Evolutionary conservation across 2,113 vertebrate species (phyloP).

Genomic region (Prolemur simus): DNA sequence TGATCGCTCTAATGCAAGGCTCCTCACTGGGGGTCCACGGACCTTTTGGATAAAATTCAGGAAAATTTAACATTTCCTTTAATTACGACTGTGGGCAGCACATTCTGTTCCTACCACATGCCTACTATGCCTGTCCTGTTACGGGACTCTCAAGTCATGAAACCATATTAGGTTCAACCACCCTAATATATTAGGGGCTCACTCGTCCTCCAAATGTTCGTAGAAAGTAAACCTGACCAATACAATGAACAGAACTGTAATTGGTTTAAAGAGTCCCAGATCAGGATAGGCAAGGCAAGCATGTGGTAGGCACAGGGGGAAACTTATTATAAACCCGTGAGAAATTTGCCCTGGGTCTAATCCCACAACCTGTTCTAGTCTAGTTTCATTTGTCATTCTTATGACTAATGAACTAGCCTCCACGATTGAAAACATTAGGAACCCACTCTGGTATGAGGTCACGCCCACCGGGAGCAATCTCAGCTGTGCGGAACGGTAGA

Average conservation of each 20-base stretch:
- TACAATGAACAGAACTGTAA: neutral
- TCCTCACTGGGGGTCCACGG: neutral
- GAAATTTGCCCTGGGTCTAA: conserved; percentile 51
- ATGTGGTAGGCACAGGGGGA: neutral
- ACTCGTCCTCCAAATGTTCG: neutral
- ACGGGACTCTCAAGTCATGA: neutral
- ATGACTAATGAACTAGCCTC: conserved; percentile 42
- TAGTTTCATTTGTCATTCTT: conserved; percentile 32
- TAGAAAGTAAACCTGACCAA: neutral
- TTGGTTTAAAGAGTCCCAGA: neutral
- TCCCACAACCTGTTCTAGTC: conserved; percentile 62
- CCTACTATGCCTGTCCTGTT: neutral
- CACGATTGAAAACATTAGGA: neutral
- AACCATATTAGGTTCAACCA: neutral
- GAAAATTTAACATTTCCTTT: neutral
- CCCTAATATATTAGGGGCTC: neutral
- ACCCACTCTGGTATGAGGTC: neutral
- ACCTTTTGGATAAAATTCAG: neutral
- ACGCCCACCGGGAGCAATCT: neutral
- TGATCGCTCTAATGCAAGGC: neutral
- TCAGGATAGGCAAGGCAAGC: neutral
- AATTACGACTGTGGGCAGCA: neutral
- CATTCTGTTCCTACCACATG: neutral
- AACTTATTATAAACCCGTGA: conserved; percentile 66
- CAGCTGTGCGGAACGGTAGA: neutral